Evolutionary conservation across 2,113 vertebrate species (phyloP).

Genomic region (Xiphophorus hellerii): DNA sequence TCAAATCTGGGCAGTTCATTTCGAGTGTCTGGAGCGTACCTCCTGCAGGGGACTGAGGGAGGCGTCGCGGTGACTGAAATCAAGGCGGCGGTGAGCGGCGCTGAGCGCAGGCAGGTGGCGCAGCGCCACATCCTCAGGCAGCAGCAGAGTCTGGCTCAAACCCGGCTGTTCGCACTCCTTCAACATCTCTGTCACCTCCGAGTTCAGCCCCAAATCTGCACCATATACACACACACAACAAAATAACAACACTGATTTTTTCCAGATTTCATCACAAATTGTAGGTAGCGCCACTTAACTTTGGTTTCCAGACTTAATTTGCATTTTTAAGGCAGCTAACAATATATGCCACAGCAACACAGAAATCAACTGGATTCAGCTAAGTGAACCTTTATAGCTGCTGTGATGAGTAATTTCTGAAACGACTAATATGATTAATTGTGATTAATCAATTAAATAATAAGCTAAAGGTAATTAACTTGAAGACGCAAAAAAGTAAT

Average conservation of each 20-base stretch:
- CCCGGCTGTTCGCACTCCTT: slow-evolving; percentile 85
- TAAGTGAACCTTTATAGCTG: not conserved
- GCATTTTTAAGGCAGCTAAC: no score
- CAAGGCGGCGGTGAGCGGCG: slow-evolving; percentile 86
- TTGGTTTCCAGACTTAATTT: no score
- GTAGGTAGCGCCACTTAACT: no score
- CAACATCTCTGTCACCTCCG: slow-evolving; percentile 84
- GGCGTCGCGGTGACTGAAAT: slow-evolving; percentile 82
- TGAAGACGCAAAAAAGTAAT: no score
- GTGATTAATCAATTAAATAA: no score
- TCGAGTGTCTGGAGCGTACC: slow-evolving; percentile 70
- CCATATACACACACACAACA: not conserved
- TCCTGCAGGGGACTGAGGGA: slow-evolving; percentile 88
- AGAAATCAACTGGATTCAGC: not conserved
- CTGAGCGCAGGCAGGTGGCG: slow-evolving; percentile 89
- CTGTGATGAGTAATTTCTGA: not conserved
- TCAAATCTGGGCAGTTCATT: not conserved
- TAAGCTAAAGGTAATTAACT: no score
- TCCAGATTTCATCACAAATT: no score
- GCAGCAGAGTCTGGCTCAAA: slow-evolving; percentile 83
- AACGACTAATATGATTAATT: no score
- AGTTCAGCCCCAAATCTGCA: slow-evolving; percentile 84
- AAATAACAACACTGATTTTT: not conserved
- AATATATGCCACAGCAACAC: no score
- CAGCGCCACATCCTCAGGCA: slow-evolving; percentile 92